Evolutionary conservation across 1,140 invertebrate species (phyloP).

Genomic region (Venustaconcha ellipsiformis): DNA sequence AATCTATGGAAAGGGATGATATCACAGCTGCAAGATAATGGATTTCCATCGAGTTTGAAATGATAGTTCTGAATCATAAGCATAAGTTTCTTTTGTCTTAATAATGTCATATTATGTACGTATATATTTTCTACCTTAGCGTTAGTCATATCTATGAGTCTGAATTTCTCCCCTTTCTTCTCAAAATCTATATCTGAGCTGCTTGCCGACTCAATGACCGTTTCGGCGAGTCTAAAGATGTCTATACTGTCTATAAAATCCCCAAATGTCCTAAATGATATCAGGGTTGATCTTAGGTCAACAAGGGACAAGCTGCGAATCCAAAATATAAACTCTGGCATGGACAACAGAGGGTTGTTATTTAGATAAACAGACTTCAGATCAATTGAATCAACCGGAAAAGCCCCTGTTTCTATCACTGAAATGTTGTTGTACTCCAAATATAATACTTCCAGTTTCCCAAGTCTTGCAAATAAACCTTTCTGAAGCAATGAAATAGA

Average conservation of each 20-base stretch:
- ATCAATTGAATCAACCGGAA: conserved; percentile 25
- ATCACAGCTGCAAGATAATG: conserved; percentile 43
- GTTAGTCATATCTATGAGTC: conserved; percentile 33
- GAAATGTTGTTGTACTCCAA: conserved; percentile 38
- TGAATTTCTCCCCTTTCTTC: conserved; percentile 5
- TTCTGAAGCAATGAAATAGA: conserved; percentile 18
- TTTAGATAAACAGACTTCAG: conserved; percentile 32
- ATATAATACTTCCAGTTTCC: conserved; percentile 27
- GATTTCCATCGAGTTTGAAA: conserved; percentile 36
- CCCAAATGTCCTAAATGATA: conserved; percentile 36
- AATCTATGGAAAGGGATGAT: conserved; percentile 38
- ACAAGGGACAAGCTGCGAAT: conserved; percentile 33
- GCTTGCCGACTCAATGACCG: conserved; percentile 29
- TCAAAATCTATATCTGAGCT: conserved; percentile 13
- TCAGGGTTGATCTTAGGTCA: conserved; percentile 33
- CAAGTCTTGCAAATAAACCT: conserved; percentile 32
- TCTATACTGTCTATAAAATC: conserved; percentile 17
- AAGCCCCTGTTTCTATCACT: conserved; percentile 16
- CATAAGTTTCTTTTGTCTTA: conserved; percentile 7
- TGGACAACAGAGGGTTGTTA: conserved; percentile 35
- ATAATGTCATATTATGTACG: conserved; percentile 9
- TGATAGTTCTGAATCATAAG: conserved; percentile 40
- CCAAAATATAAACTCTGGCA: conserved; percentile 43
- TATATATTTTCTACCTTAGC: conserved; percentile 29
- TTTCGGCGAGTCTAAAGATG: conserved; percentile 15